These are phyloP conservation scores for Bradypus variegatus DNA, from an alignment of 2,797 vertebrate species.

Conservation along the genomic window DNA sequence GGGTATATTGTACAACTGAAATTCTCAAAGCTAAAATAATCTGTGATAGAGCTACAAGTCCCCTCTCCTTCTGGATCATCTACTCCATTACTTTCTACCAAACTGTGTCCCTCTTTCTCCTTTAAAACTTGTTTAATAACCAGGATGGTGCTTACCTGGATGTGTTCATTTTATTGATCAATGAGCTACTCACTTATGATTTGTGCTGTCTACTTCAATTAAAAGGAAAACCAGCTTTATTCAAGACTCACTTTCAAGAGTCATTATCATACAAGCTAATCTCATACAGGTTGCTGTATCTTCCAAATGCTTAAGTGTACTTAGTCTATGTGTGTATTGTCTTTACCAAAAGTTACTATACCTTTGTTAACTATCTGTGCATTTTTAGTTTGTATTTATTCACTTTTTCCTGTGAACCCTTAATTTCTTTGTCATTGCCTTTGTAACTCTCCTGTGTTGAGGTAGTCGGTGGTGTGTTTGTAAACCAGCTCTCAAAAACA, in stretches of 20 bases:
- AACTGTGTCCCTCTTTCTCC: not conserved
- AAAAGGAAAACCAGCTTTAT: conserved; percentile 7
- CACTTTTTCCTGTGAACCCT: not conserved
- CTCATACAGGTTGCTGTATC: not conserved
- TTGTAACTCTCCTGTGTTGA: not conserved
- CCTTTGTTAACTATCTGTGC: not conserved
- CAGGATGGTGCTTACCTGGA: not conserved
- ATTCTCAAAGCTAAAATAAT: not conserved
- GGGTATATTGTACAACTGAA: not conserved
- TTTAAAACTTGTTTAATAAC: not conserved
- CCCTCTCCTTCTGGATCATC: not conserved
- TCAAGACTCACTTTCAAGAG: not conserved
- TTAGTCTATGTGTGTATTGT: not conserved
- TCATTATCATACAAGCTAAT: not conserved
- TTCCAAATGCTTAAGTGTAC: not conserved
- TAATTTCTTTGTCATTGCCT: not conserved
- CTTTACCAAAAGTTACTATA: not conserved
- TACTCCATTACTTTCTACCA: not conserved
- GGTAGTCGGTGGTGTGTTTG: not conserved
- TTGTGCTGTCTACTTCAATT: not conserved
- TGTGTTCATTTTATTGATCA: not conserved
- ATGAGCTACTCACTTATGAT: not conserved
- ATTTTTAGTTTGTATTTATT: not conserved
- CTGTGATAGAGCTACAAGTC: not conserved
- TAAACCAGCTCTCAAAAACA: not conserved